Evolutionary conservation across 1,140 invertebrate species (phyloP), one percentile per base, ranked within the genome.

Genomic region (Doryteuthis pealeii): DNA sequence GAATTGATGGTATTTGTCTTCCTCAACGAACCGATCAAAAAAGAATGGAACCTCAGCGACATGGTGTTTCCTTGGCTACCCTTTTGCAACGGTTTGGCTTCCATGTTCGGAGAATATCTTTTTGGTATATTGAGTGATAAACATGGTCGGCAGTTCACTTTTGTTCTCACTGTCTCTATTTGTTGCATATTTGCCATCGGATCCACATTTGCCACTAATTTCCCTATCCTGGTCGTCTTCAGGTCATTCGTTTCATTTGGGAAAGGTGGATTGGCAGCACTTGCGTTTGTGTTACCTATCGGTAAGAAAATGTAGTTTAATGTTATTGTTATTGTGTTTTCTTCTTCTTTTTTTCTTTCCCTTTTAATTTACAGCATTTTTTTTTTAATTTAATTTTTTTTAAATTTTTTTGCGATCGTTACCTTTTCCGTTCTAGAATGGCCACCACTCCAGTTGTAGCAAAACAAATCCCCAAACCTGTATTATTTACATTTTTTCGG

Each of bases 1-100:
- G 80, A 84, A 70, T 80, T 86, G 74, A 80, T 86, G 77, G 72
- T 84, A 0, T 82, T 84, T 71, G 76, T 86, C n/a, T 86, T 84
- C 74, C 79, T 86, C 15, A 86, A 81, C 72, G 45, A 73, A 65
- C 82, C 82, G 1, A 49, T 82, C 15, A 84, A 79, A 70, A 76
- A 80, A 43, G 78, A 84, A 72, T 86, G 84, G 84, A 43, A 78
- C 54, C 62, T 86, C 14, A 62, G 68, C 18, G 74, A 83, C 22
- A 78, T 79, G 66, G 75, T 77, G 18, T 86, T 81, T 76, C 79
- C 84, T 14, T 78, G 81, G 77, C 65, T 86, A 35, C 83, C 81
- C 15, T 80, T 84, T 31, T 76, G 69, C 35, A 75, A 77, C 45
- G 80, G 82, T 31, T 73, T 86, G 26, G 74, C 79, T 30, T 78